Evolutionary conservation across 2,888 invertebrate genomes (phyloP).

Genomic region (Cheilosia grossa): DNA sequence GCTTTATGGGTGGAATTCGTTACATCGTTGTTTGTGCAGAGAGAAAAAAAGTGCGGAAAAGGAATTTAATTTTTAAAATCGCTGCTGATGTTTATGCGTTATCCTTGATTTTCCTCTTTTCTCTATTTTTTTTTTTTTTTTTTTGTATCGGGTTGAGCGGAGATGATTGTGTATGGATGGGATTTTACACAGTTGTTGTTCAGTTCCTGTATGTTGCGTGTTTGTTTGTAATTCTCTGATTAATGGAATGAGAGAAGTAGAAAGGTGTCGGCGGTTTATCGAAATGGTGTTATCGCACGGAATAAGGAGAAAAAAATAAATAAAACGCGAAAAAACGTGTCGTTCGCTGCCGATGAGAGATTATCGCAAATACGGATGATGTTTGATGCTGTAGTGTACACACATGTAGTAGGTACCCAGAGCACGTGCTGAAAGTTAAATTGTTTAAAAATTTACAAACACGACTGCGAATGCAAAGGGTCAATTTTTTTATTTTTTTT

Average conservation of each 20-base stretch:
- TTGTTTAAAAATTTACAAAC: constrained; percentile 44
- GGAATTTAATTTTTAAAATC: constrained; percentile 55
- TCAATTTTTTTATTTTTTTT: too few species aligned
- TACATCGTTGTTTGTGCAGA: constrained; percentile 22
- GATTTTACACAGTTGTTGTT: not conserved
- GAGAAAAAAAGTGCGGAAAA: not conserved
- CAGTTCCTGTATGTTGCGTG: constrained; percentile 15
- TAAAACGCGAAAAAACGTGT: constrained; percentile 44
- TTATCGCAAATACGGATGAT: constrained; percentile 48
- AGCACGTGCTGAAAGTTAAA: constrained; percentile 50
- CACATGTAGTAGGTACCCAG: constrained; percentile 8
- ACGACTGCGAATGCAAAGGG: constrained; percentile 34
- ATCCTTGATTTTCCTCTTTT: constrained; percentile 35
- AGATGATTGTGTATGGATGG: constrained; percentile 13
- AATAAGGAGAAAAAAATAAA: constrained; percentile 14
- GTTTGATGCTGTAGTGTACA: constrained; percentile 27
- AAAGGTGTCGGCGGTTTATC: constrained; percentile 38
- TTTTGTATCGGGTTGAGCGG: constrained; percentile 1
- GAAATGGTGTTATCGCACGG: constrained; percentile 42
- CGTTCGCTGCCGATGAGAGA: constrained; percentile 40
- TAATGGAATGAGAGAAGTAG: constrained; percentile 15
- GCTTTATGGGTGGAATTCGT: constrained; percentile 48
- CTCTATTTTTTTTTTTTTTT: constrained; percentile 5
- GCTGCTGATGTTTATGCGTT: constrained; percentile 56
- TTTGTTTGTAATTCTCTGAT: constrained; percentile 58